Evolutionary conservation across 2,888 invertebrate species (phyloP).

Genomic region (Prosapia bicincta): DNA sequence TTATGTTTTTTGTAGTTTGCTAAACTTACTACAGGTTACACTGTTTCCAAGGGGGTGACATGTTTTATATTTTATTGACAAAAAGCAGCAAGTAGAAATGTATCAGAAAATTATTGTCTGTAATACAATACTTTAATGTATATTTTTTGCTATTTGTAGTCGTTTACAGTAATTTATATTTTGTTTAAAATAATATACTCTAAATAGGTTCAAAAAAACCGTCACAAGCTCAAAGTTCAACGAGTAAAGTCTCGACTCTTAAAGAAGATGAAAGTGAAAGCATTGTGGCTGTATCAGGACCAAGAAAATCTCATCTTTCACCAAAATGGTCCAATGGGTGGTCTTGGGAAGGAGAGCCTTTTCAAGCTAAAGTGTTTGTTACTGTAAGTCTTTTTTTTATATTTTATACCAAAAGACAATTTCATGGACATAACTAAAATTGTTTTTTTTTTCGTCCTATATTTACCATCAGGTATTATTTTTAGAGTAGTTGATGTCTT

Average conservation of each 20-base stretch:
- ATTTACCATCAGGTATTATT: background rate
- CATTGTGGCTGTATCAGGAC: background rate
- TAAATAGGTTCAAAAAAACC: background rate
- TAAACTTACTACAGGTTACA: no score
- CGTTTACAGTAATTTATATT: no score
- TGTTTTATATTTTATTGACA: no score
- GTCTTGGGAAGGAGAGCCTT: constrained; percentile 85
- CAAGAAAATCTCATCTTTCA: background rate
- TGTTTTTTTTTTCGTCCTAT: background rate
- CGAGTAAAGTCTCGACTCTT: background rate
- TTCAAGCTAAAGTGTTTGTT: constrained; percentile 78
- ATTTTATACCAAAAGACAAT: background rate
- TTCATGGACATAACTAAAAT: background rate
- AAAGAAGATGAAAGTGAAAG: background rate
- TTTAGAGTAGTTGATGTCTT: no score
- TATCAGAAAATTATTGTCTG: no score
- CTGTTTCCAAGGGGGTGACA: no score
- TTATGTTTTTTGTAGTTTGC: no score
- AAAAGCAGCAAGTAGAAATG: no score
- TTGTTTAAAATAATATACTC: no score
- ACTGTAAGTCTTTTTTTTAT: constrained; percentile 69
- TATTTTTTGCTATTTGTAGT: no score
- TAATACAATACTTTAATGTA: no score
- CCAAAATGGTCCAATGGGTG: constrained; percentile 82
- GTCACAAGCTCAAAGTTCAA: background rate